Percentiles rank a stretch among this genome's conserved stretches.
Conservation (phyloP, 2,113 vertebrate species). For the Cinclus cinclus region DNA sequence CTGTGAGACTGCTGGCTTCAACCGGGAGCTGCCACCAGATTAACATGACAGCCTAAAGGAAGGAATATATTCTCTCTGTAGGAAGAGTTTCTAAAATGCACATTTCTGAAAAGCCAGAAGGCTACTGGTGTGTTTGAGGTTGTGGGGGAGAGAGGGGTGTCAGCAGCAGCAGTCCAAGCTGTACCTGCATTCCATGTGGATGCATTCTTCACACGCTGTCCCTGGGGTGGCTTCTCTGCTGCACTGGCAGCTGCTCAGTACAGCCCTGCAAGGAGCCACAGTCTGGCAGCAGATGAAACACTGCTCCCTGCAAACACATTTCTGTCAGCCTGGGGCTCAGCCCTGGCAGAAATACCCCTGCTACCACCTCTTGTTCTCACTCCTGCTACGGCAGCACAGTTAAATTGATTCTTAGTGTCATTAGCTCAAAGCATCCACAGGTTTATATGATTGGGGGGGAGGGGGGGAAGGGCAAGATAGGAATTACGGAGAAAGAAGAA, state of each 20-base stretch:
- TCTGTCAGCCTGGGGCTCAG: background rate
- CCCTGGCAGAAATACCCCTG: background rate
- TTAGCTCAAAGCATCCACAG: background rate
- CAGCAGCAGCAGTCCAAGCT: background rate
- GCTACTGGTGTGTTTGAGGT: background rate
- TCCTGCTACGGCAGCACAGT: fast-evolving
- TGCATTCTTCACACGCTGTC: background rate
- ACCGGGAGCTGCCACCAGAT: background rate
- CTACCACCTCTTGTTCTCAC: background rate
- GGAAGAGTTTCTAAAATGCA: background rate
- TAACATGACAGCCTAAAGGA: fast-evolving
- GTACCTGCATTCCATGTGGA: background rate
- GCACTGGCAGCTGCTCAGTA: background rate
- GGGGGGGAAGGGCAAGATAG: background rate
- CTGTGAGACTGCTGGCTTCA: background rate
- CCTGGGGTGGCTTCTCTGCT: background rate
- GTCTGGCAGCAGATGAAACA: background rate
- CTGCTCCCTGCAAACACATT: background rate
- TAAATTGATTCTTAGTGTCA: background rate
- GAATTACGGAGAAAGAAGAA: background rate
- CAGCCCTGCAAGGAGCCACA: background rate
- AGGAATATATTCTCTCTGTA: background rate
- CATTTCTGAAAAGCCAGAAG: background rate
- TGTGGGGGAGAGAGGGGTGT: background rate
- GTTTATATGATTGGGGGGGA: background rate